These are phyloP conservation scores for Myiozetetes cayanensis DNA, from an alignment of 2,113 vertebrate genomes.

Conservation along the genomic window DNA sequence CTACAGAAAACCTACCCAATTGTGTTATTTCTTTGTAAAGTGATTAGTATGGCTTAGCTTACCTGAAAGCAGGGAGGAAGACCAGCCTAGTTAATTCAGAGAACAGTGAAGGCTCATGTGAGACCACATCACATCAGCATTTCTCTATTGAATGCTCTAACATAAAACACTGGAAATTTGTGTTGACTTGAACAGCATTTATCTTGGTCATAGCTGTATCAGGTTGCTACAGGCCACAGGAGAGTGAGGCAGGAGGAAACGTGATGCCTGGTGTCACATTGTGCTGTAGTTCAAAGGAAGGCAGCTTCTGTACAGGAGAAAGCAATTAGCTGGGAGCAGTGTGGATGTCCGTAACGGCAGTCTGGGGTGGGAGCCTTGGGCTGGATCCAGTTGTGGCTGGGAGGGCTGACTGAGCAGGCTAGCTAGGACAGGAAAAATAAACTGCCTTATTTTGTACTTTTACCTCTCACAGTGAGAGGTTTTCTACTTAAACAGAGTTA, in stretches of 20 bases:
- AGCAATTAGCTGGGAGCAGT: conserved; percentile 15
- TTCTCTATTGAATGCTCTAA: not conserved
- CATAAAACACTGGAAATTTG: not conserved
- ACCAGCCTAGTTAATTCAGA: not conserved
- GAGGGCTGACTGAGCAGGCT: not conserved
- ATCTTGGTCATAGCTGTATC: not conserved
- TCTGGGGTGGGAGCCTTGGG: not conserved
- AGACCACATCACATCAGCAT: not conserved
- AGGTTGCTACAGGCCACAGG: not conserved
- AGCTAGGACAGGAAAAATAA: not conserved
- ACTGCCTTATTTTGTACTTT: not conserved
- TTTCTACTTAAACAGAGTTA: not conserved
- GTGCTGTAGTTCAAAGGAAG: conserved; percentile 2
- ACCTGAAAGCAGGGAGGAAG: not conserved
- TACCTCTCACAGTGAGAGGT: not conserved
- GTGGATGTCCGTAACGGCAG: not conserved
- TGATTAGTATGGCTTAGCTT: not conserved
- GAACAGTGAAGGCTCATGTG: not conserved
- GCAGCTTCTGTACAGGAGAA: not conserved
- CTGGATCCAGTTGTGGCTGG: not conserved
- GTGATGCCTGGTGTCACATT: conserved; percentile 26
- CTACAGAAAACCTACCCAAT: not conserved
- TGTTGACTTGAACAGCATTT: not conserved
- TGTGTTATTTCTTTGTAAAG: not conserved
- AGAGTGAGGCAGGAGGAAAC: not conserved